phyloP scores from a whole-genome alignment of 2,888 invertebrate genomes.

The Tipula unca region DNA sequence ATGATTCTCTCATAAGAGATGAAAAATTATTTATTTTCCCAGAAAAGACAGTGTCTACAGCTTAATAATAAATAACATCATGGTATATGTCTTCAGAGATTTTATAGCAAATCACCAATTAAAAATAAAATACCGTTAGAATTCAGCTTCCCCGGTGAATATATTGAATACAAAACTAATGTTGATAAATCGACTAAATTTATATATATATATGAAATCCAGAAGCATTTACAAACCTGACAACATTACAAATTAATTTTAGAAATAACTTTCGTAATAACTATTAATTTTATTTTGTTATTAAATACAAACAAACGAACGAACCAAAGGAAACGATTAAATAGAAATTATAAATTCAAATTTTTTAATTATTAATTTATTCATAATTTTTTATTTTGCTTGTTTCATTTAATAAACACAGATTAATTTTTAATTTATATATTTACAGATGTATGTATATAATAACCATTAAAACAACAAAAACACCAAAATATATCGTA shows the following conservation, averaged over 20 bases:
- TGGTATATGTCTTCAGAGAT: not conserved
- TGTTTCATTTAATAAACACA: not conserved
- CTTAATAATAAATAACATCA: not conserved
- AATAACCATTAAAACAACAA: not conserved
- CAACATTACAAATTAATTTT: not conserved
- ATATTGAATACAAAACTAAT: not conserved
- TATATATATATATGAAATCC: not conserved
- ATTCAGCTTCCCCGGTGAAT: not conserved
- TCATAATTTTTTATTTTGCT: not conserved
- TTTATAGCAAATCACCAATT: not conserved
- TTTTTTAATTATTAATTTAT: not conserved
- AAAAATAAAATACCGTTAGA: not conserved
- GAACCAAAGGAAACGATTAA: not conserved
- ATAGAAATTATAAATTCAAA: conserved; percentile 1
- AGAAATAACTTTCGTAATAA: not conserved
- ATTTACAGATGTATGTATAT: not conserved
- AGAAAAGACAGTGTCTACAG: not conserved
- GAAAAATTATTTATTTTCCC: not conserved
- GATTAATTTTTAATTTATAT: not conserved
- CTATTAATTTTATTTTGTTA: not conserved
- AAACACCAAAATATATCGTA: not conserved
- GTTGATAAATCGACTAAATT: not conserved
- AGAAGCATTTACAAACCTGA: not conserved
- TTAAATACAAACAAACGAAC: not conserved
- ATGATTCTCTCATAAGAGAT: too few relatives aligned